phyloP scores from a whole-genome alignment of 2,888 invertebrate species.

The Phortica okadai region DNA sequence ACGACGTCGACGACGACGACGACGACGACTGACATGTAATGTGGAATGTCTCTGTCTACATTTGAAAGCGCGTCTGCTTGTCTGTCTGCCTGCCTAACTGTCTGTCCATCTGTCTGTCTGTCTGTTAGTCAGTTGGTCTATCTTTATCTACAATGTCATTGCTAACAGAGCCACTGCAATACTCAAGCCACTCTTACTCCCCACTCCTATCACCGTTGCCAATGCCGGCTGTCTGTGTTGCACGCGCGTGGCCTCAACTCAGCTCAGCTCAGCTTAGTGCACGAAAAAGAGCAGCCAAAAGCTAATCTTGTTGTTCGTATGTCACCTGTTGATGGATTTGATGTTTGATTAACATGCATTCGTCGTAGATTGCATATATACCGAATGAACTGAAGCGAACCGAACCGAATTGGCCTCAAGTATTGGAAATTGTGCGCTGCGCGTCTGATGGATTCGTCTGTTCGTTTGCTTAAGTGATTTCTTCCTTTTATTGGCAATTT shows the following conservation, averaged over 20 bases:
- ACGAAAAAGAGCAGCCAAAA: neutral
- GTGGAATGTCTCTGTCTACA: constrained; percentile 53
- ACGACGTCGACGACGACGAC: neutral
- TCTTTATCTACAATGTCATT: constrained; percentile 14
- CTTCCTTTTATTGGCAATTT: constrained; percentile 28
- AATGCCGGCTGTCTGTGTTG: neutral
- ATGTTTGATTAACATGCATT: constrained; percentile 69
- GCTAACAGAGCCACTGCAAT: constrained; percentile 8
- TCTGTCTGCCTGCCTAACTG: constrained; percentile 7
- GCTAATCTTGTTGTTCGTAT: constrained; percentile 54
- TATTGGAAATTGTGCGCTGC: neutral
- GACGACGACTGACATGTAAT: constrained; percentile 60
- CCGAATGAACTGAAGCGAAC: neutral
- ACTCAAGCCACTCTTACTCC: constrained; percentile 9
- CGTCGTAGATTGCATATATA: constrained; percentile 48
- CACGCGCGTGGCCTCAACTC: constrained; percentile 2
- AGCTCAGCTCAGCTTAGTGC: constrained; percentile 17
- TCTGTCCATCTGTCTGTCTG: constrained; percentile 46
- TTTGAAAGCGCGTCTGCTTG: constrained; percentile 31
- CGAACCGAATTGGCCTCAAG: neutral
- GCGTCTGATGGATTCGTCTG: constrained; percentile 34
- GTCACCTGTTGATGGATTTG: constrained; percentile 69
- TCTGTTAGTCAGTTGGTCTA: neutral
- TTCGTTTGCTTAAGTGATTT: neutral
- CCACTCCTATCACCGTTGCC: neutral